These are phyloP conservation scores for Macrotrachela quadricornifera DNA, from an alignment of 1,140 invertebrate species.

Conservation along the genomic window DNA sequence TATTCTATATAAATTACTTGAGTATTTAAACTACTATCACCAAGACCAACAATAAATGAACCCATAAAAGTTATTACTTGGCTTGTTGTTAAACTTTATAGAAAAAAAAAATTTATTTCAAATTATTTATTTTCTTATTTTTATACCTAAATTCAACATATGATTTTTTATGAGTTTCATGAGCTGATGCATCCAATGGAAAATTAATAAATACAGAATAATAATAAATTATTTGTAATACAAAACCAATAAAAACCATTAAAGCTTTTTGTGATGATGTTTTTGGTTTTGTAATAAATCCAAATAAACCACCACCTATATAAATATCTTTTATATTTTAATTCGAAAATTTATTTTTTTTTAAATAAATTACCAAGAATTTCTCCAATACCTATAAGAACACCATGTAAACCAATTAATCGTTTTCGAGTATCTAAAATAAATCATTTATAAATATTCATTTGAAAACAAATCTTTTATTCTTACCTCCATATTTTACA, in stretches of 20 bases:
- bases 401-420: slow-evolving; percentile 67
- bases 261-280: not conserved
- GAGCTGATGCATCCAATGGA: too few relatives aligned
- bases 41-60: slow-evolving; percentile 72
- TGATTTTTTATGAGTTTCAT: too few relatives aligned
- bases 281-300: not conserved
- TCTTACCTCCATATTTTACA: slow-evolving; percentile 39
- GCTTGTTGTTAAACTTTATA: not conserved
- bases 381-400: slow-evolving; percentile 75
- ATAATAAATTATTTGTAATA: not conserved
- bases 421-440: slow-evolving; percentile 42
- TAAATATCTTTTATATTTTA: not conserved
- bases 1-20: slow-evolving; percentile 30
- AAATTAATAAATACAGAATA: too few relatives aligned
- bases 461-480: too few relatives aligned
- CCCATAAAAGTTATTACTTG: slow-evolving; percentile 16
- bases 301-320: slow-evolving; percentile 12
- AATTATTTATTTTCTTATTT: too few relatives aligned
- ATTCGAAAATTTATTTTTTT: not conserved
- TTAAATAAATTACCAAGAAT: slow-evolving; percentile 52
- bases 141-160: too few relatives aligned
- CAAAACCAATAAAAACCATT: not conserved
- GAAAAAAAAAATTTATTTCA: too few relatives aligned
- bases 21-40: slow-evolving; percentile 84
- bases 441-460: too few relatives aligned